phyloP scores from a whole-genome alignment of 2,888 invertebrate species.

The Drosophila rubida region DNA sequence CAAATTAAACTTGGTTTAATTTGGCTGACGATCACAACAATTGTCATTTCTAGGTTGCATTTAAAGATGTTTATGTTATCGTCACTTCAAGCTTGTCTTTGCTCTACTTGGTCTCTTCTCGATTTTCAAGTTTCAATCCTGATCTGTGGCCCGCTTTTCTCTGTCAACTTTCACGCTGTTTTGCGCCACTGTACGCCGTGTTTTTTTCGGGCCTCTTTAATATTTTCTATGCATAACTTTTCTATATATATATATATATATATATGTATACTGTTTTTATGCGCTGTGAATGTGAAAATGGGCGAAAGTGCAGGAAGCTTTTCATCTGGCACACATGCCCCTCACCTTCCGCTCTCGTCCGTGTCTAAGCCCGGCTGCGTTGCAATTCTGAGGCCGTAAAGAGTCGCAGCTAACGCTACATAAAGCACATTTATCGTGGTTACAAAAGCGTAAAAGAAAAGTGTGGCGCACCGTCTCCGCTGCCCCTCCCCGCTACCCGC shows the following conservation, averaged over 20 bases:
- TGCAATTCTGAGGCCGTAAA: slow-evolving; percentile 40
- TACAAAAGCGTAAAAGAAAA: slow-evolving; percentile 79
- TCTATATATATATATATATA: not conserved
- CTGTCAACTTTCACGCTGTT: not conserved
- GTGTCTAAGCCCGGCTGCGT: not conserved
- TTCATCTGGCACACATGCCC: slow-evolving; percentile 65
- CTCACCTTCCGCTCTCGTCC: not conserved
- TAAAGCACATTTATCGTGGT: slow-evolving; percentile 81
- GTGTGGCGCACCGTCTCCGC: slow-evolving; percentile 62
- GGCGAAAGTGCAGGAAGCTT: slow-evolving; percentile 76
- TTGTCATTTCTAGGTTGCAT: too few species aligned
- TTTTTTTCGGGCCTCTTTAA: slow-evolving; percentile 26
- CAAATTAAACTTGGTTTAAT: too few species aligned
- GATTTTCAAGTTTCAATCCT: too few species aligned
- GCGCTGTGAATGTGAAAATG: slow-evolving; percentile 53
- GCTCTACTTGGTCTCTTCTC: too few species aligned
- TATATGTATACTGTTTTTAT: slow-evolving; percentile 16
- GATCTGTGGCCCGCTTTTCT: too few species aligned
- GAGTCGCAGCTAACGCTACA: slow-evolving; percentile 60
- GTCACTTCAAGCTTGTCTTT: too few species aligned
- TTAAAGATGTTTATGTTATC: too few species aligned
- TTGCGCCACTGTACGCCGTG: slow-evolving; percentile 26
- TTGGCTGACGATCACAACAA: too few species aligned
- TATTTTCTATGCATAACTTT: slow-evolving; percentile 30
- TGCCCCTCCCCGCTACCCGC: slow-evolving; percentile 6